Base-by-base conservation (phyloP, 2,797 vertebrate species). In the Diceros bicornis region DNA sequence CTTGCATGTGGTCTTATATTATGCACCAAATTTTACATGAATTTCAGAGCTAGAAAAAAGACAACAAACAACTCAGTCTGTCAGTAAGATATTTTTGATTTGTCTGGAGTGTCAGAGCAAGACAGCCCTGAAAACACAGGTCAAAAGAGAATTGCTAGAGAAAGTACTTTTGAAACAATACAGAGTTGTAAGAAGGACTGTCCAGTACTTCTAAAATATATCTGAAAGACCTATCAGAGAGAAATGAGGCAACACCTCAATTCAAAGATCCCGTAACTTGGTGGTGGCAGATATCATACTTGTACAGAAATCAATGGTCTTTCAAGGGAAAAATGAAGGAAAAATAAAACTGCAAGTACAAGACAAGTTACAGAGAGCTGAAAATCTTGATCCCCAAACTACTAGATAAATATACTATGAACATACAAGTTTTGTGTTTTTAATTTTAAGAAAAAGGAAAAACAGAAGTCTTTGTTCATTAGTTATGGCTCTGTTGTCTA, bases 171-270 rank as follows among this genome's bases (percentile, higher is more conserved):
- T 86, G 61, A 93, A 55, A 55, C 23, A 91, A 25, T 25, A 7
- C 0, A 84, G 52, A 86, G 16, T 34, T 55, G 14, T 50, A 55
- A 72, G 6, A 82, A 68, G 25, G 44, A 34, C n/a, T 62, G 2
- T 52, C 29, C 66, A 66, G 41, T 71, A 86, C 37, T 64, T 72
- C 20, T 95, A 82, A 96, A 93, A 32, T 82, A 16, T 77, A 89
- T 13, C 59, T 82, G 55, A 7, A 85, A 96, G 89, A 66, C 6
- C 20, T 52, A 72, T 37, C 20, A 14, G 69, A 77, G 12, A 69
- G 55, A 92, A 88, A 37, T 14, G 59, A 91, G 32, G 21, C n/a
- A 41, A 52, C 20, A 50, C 14, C 9, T 89, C n/a, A 37, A 32
- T 27, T 91, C 8, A 85, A 85, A 68, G 47, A 75, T 44, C 3